These are phyloP conservation scores for Vanessa atalanta DNA, from an alignment of 1,140 invertebrate genomes.

Conservation along the genomic window DNA sequence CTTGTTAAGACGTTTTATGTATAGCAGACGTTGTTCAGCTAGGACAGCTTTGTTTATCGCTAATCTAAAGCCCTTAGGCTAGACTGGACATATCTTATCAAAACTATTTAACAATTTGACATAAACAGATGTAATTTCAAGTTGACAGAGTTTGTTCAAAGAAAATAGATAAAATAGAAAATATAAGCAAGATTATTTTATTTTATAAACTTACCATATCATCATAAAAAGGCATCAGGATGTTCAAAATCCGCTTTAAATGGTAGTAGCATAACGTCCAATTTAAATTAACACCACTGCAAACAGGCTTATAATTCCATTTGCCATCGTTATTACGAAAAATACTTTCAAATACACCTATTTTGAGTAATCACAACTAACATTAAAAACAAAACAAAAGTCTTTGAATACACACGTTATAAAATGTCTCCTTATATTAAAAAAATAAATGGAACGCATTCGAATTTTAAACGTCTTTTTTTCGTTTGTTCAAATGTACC, in stretches of 20 bases:
- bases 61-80: not conserved
- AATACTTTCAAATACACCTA: slow-evolving; percentile 53
- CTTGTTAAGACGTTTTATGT: not conserved
- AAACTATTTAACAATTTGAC: not conserved
- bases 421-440: not conserved
- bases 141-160: not conserved
- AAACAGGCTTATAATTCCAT: slow-evolving; percentile 42
- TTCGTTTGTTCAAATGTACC: slow-evolving; percentile 4
- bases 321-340: slow-evolving; percentile 40
- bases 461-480: not conserved
- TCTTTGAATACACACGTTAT: slow-evolving; percentile 5
- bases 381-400: slow-evolving; percentile 44
- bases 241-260: slow-evolving; percentile 59
- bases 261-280: slow-evolving; percentile 72
- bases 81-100: slow-evolving; percentile 20
- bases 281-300: slow-evolving; percentile 57
- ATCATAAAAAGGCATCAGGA: slow-evolving; percentile 76
- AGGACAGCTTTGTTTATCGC: not conserved
- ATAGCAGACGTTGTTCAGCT: not conserved
- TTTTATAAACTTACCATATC: slow-evolving; percentile 63
- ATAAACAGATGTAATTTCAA: not conserved
- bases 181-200: not conserved
- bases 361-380: slow-evolving; percentile 56
- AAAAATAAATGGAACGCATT: slow-evolving; percentile 24
- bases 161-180: not conserved